Base-by-base conservation (phyloP, 2,113 vertebrate species). In the Otolemur garnettii region DNA sequence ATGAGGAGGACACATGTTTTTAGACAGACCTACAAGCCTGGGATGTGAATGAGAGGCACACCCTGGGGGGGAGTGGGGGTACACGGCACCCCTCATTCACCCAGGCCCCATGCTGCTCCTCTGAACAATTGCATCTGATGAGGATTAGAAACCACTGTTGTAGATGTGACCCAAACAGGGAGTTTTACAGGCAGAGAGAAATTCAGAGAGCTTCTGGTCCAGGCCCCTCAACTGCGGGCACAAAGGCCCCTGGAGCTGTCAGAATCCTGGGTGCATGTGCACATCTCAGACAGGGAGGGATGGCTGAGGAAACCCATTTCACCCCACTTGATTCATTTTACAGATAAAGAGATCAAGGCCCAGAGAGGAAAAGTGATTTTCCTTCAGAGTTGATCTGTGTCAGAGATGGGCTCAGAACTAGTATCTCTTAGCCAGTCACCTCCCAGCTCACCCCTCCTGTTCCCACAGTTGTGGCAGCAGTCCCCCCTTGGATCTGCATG, bases 391-490 rank as follows among this genome's bases (percentile, higher is more conserved):
- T 59, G 15, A 4, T 50, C 28, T 66, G 35, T 60, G 12, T 80
- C 3, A 5, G 57, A 38, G 35, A 18, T 7, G 10, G 55, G 5
- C 71, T 35, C 66, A 57, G 35, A 84, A n/a, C 5, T 15, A 12
- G 50, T 0, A 19, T 71, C 18, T 69, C 45, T 35, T 33, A 28
- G 22, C 26, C 0, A 1, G 33, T 10, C 5, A 24, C 26, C 12
- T 2, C n/a, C 18, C 19, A 11, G 1, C 19, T 5, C 26, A 21
- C 5, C 24, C 33, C 81, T 26, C 26, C 2, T 42, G 71, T 21
- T 7, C 28, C 81, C 2, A 0, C 30, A 2, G 14, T 26, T 14
- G 1, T 7, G 2, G 3, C 3, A 5, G 30, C 45, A 38, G 38
- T 38, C 24, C 12, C 55, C 19, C 12, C 2, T 35, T 15, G 62